Conservation (phyloP, 2,888 invertebrate genomes). For the Psococerastis gibbosa region DNA sequence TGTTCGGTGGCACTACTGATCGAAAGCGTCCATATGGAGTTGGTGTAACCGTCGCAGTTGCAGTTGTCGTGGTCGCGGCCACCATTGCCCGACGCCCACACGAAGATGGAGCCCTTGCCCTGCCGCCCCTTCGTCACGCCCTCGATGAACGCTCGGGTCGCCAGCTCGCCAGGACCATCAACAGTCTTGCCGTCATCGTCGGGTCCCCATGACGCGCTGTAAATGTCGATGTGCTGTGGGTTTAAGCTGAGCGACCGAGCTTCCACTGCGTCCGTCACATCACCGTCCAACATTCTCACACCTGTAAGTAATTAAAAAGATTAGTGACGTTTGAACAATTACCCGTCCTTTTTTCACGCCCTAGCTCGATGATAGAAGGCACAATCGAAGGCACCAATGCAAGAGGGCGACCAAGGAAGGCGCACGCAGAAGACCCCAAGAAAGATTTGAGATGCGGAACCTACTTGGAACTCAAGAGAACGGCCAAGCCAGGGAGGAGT, state of each 20-base stretch:
- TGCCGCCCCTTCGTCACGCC: conserved; percentile 88
- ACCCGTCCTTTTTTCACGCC: not conserved
- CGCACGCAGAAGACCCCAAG: too few relatives aligned
- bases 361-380: too few relatives aligned
- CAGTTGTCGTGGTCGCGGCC: conserved; percentile 92
- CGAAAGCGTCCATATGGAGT: conserved; percentile 95
- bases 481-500: too few relatives aligned
- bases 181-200: conserved; percentile 98
- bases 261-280: conserved; percentile 97
- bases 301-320: conserved; percentile 35
- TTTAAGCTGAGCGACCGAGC: conserved; percentile 85
- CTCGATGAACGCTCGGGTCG: conserved; percentile 85
- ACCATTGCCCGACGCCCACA: conserved; percentile 98
- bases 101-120: conserved; percentile 92
- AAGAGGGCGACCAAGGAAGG: too few relatives aligned
- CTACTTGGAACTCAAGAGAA: too few relatives aligned
- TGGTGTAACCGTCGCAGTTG: conserved; percentile 98
- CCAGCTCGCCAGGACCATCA: conserved; percentile 91
- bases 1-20: conserved; percentile 88
- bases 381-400: too few relatives aligned
- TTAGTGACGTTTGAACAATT: not conserved
- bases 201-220: conserved; percentile 96
- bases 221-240: conserved; percentile 94
- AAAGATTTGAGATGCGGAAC: too few relatives aligned
- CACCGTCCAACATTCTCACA: conserved; percentile 94